Evolutionary conservation across 1,140 invertebrate species (phyloP).

Genomic region (Zaprionus camerounensis): DNA sequence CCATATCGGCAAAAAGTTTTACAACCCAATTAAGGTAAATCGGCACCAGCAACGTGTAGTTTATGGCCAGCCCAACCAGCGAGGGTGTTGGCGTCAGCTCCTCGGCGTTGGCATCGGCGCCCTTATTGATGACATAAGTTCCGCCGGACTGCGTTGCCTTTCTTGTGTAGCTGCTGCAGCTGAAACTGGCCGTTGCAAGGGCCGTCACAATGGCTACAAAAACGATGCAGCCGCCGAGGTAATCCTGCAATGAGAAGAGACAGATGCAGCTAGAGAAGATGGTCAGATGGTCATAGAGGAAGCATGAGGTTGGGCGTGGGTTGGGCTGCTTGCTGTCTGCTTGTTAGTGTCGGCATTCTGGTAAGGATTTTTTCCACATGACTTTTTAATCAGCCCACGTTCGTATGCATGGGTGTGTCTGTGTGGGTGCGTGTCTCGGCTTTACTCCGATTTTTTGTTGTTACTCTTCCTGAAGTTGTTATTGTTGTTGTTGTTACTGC

Average conservation of each 20-base stretch:
- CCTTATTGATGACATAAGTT: conserved; percentile 74
- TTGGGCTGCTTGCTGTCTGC: conserved; percentile 19
- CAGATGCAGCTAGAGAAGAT: background rate
- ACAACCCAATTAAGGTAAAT: conserved; percentile 93
- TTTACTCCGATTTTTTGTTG: background rate
- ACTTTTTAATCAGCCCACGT: conserved; percentile 61
- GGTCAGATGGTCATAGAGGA: background rate
- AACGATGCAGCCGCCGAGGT: conserved; percentile 91
- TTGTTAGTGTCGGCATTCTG: conserved; percentile 56
- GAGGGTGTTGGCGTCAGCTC: conserved; percentile 86
- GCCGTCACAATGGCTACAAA: conserved; percentile 89
- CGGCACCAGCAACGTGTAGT: conserved; percentile 92
- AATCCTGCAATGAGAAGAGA: conserved; percentile 87
- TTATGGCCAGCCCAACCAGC: conserved; percentile 89
- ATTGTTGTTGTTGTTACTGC: background rate
- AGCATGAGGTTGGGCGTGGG: background rate
- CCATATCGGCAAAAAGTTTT: conserved; percentile 91
- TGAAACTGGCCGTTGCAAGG: conserved; percentile 85
- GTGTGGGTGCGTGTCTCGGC: background rate
- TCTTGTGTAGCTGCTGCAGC: conserved; percentile 61
- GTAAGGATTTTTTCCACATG: conserved; percentile 50
- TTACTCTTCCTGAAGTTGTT: background rate
- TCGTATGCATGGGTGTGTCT: conserved; percentile 17
- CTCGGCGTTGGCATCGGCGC: conserved; percentile 34
- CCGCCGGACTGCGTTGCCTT: conserved; percentile 21